Conservation (phyloP, 1,140 invertebrate species). For the Zaprionus kolodkinae region DNA sequence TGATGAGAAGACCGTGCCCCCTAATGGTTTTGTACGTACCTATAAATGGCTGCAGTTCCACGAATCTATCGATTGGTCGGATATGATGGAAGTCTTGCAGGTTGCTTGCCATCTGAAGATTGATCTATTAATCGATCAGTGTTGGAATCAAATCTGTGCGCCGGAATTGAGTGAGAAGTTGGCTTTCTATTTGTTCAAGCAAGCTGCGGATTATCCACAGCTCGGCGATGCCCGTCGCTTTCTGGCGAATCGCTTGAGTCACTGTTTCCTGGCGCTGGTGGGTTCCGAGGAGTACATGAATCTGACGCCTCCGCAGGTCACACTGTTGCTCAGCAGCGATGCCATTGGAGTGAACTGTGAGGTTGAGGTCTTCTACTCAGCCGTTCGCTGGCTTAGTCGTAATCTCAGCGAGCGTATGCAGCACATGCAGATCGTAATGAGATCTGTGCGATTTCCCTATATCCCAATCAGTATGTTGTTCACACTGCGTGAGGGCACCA, state of each 20-base stretch:
- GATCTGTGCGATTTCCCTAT: slow-evolving; percentile 38
- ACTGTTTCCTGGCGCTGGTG: slow-evolving; percentile 45
- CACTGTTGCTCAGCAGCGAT: slow-evolving; percentile 8
- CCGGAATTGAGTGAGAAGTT: background rate
- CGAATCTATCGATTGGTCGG: background rate
- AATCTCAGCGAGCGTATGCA: background rate
- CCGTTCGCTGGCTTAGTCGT: slow-evolving; percentile 37
- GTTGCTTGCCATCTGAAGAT: slow-evolving; percentile 16
- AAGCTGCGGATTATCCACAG: background rate
- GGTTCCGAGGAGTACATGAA: slow-evolving; percentile 18
- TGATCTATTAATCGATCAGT: background rate
- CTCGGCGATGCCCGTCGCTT: background rate
- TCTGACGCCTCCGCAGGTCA: background rate
- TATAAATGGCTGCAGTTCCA: slow-evolving; percentile 42
- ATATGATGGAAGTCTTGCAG: slow-evolving; percentile 10
- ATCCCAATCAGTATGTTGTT: slow-evolving; percentile 36
- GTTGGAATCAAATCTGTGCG: background rate
- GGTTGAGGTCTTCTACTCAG: slow-evolving; percentile 49
- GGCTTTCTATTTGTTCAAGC: slow-evolving; percentile 9
- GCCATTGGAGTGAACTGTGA: slow-evolving; percentile 48
- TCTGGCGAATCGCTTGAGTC: slow-evolving; percentile 12
- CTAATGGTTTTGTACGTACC: slow-evolving; percentile 11
- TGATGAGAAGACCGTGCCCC: background rate
- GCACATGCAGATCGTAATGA: slow-evolving; percentile 30
- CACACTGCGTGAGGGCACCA: slow-evolving; percentile 9